Base-by-base conservation (phyloP, 2,113 vertebrate species). In the Melanocharis versteri region DNA sequence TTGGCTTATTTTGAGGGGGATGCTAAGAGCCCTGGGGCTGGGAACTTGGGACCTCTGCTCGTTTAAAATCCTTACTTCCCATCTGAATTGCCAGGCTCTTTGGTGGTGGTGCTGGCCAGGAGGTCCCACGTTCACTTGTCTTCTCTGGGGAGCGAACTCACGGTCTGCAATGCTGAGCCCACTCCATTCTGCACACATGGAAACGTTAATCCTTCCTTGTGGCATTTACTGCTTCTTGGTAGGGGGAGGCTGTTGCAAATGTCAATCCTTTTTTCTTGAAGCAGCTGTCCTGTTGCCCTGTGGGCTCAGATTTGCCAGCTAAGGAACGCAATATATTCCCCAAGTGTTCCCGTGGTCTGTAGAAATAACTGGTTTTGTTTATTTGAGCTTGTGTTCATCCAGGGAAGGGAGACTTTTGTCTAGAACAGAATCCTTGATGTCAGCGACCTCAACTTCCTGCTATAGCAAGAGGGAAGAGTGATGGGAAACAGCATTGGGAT, bases 121-220 rank as follows among this genome's bases (percentile, higher is more conserved):
- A 57, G 37, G 28, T 71, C 37, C 37, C 27, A 26, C 0, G 0
- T 53, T 80, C 0, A 0, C 23, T n/a, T 61, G 28, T 48, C 37
- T 27, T 51, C 66, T 80, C 40, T 57, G 27, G 12, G 15, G 48
- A 22, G 27, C 0, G 0, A 44, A 33, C 60, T 70, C 3, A 0
- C 8, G 44, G 45, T 70, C 20, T 6, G 30, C 0, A 0, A 2
- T 56, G 66, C 71, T 37, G 20, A 83, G 27, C 60, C 48, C 4
- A 2, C 48, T 91, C 35, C 5, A 2, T 39, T 58, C 80, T 23
- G 9, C 1, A 11, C 45, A 31, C 2, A 5, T 33, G 35, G 73
- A 58, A 42, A 17, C 47, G 19, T 89, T 69, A 22, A 30, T 50
- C 80, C 50, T 82, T 60, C 40, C 53, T 81, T 9, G 9, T 42